Base-by-base conservation (phyloP, 2,888 invertebrate genomes). In the Atherix ibis region DNA sequence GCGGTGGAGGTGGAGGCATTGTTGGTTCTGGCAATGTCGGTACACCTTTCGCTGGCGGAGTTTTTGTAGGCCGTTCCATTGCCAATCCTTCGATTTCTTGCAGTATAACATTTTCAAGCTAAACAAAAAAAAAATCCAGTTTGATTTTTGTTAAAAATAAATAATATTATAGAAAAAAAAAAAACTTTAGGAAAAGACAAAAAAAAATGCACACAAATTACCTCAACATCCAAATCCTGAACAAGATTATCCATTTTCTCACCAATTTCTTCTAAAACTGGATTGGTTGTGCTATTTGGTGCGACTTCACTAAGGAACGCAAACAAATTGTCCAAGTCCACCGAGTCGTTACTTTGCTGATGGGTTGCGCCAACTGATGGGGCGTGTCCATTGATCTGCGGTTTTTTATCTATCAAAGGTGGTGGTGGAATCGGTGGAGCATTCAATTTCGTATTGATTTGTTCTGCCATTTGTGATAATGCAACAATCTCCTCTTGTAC, bases 291-390 rank as follows among this genome's bases (percentile, higher is more conserved):
- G 4, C 61, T 53, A 19, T 64, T 67, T 2, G 67, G 67, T 40
- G 70, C 70, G 25, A 82, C 78, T 47, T 88, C 88, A 1, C 84
- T 83, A 15, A 89, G 65, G 62, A 89, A 89, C 37, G 85, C 85
- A 62, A 89, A 89, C 47, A 89, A 63, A 58, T 87, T 87, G 58
- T 89, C 89, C 48, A 89, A 62, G 54, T 88, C 87, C 1, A 88
- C 81, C 0, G 82, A 78, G 49, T 83, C 83, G 6, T 74, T 60
- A 43, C 48, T 65, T 52, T 39, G 63, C 41, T 32, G 55, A 32
- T 48, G 46, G 1, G 45, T 42, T n/a, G 51, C 45, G 30, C 49
- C 50, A 4, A 42, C 43, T 15, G 43, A 46, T 30, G 46, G 46
- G 31, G 44, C 45, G 36, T 42, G 46, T n/a, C 48, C 46, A 39